These are phyloP conservation scores for Eupeodes luniger DNA, from an alignment of 2,888 invertebrate species.

Conservation along the genomic window DNA sequence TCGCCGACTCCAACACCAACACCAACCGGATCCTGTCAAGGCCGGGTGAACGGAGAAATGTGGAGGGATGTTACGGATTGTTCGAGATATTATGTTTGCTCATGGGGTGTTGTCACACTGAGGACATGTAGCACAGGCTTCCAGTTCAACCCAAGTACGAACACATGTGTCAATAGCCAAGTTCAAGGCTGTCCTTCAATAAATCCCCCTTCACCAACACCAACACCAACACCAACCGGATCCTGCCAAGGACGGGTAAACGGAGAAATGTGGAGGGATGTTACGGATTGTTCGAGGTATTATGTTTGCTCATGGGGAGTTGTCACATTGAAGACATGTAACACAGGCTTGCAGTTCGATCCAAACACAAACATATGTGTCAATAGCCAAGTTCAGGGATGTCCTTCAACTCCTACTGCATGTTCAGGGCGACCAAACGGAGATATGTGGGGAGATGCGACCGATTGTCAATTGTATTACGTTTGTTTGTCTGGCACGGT, in stretches of 20 bases:
- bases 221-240: neutral
- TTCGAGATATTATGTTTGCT: neutral
- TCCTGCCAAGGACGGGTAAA: neutral
- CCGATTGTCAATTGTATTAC: neutral
- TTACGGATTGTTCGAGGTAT: conserved; percentile 1
- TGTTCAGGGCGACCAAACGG: neutral
- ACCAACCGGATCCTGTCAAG: neutral
- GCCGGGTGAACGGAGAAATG: neutral
- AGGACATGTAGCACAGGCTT: neutral
- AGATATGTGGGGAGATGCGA: neutral
- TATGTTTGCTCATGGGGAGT: neutral
- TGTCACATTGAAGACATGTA: neutral
- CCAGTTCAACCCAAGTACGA: neutral
- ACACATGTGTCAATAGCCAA: neutral
- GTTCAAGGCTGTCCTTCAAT: neutral
- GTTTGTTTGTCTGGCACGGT: neutral
- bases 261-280: neutral
- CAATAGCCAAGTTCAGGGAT: neutral
- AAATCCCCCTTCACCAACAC: neutral
- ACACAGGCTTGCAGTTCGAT: neutral
- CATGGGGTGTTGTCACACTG: neutral
- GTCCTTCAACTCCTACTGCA: neutral
- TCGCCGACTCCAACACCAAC: neutral
- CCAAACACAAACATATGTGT: neutral
- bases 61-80: neutral